phyloP scores from a whole-genome alignment of 2,888 invertebrate species.

The Adineta ricciae region DNA sequence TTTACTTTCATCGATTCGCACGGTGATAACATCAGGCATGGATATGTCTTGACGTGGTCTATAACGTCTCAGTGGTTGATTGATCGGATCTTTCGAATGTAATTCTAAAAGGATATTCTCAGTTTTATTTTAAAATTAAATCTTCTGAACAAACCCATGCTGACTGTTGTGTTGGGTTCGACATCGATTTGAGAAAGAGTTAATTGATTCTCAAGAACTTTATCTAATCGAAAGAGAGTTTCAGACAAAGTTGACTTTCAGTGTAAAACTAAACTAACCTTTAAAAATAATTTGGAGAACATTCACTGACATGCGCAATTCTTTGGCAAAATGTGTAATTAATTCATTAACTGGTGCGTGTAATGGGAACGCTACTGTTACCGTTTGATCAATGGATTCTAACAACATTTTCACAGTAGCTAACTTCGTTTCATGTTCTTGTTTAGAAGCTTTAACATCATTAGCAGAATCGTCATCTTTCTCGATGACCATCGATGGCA shows the following conservation, averaged over 20 bases:
- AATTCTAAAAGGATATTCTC: slow-evolving; percentile 21
- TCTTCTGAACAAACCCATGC: background rate
- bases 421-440: background rate
- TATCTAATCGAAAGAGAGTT: background rate
- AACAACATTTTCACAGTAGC: slow-evolving; percentile 30
- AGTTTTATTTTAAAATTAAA: too few relatives aligned
- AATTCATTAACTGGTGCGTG: slow-evolving; percentile 19
- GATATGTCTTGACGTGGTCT: slow-evolving; percentile 24
- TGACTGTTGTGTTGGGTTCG: background rate
- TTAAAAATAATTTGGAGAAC: slow-evolving; percentile 13
- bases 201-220: background rate
- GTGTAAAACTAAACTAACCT: background rate
- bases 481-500: background rate
- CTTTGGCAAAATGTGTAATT: background rate
- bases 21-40: slow-evolving; percentile 31
- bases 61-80: slow-evolving; percentile 24
- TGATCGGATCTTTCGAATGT: slow-evolving; percentile 22
- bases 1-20: slow-evolving; percentile 24
- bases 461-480: background rate
- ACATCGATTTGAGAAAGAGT: background rate
- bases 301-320: slow-evolving; percentile 24
- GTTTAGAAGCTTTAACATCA: background rate
- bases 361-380: slow-evolving; percentile 28
- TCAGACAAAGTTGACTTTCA: too few relatives aligned
- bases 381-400: slow-evolving; percentile 24